Conservation (phyloP, 2,888 invertebrate genomes). For the Alviniconcha strummeri region DNA sequence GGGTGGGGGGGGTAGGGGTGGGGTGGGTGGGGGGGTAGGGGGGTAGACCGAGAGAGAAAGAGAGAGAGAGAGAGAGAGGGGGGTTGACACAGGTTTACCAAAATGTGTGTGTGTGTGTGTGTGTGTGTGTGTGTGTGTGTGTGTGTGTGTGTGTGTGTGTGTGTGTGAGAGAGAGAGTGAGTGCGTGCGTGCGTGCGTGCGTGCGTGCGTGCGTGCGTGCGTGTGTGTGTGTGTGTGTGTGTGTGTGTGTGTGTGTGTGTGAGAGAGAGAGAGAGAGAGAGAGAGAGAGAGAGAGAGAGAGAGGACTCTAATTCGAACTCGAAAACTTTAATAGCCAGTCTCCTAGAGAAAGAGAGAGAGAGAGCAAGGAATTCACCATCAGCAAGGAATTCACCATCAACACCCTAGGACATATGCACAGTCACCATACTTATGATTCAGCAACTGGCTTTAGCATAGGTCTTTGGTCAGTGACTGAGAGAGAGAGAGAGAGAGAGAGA, state of each 20-base stretch:
- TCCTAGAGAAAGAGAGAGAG: no score
- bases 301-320: neutral
- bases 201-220: no score
- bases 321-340: no score
- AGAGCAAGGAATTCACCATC: slow-evolving; percentile 14
- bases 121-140: neutral
- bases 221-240: neutral
- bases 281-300: neutral
- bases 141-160: neutral
- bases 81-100: no score
- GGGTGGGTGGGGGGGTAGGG: no score
- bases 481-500: neutral
- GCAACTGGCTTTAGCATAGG: no score
- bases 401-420: neutral
- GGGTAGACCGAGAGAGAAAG: no score
- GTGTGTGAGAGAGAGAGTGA: neutral
- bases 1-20: no score
- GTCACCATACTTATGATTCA: no score
- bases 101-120: neutral
- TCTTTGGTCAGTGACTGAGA: neutral
- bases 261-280: neutral
- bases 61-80: no score
- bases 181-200: no score
- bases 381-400: neutral
- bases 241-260: neutral